Percentiles rank a stretch among this genome's conserved stretches.
Evolutionary conservation across 2,888 invertebrate genomes (phyloP).

Genomic region (Hypomecis atomaria): DNA sequence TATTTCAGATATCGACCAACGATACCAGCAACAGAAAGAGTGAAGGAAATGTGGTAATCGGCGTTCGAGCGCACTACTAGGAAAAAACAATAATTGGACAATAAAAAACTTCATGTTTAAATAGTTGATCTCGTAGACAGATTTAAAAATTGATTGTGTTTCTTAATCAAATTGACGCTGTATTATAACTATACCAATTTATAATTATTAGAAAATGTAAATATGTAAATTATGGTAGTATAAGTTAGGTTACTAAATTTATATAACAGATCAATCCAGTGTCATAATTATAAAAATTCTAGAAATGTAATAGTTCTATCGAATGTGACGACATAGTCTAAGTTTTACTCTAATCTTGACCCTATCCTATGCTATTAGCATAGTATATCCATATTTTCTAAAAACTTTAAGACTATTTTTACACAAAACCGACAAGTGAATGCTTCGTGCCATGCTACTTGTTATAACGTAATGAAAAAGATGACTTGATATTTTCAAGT

Average conservation of each 20-base stretch:
- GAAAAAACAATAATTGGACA: conserved; percentile 13
- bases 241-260: conserved; percentile 50
- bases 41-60: conserved; percentile 84
- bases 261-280: conserved; percentile 68
- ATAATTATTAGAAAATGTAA: conserved; percentile 59
- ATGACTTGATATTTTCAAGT: conserved; percentile 1
- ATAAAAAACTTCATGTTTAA: conserved; percentile 17
- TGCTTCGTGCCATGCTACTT: conserved; percentile 75
- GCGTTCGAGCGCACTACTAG: background rate
- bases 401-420: conserved; percentile 18
- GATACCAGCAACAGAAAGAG: conserved; percentile 78
- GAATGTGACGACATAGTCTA: conserved; percentile 11
- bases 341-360: conserved; percentile 5
- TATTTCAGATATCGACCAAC: conserved; percentile 77
- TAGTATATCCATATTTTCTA: conserved; percentile 22
- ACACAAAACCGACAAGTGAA: conserved; percentile 66
- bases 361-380: conserved; percentile 30
- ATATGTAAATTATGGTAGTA: conserved; percentile 71
- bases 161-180: conserved; percentile 15
- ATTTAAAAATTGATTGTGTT: conserved; percentile 16
- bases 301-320: conserved; percentile 11
- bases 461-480: conserved; percentile 27
- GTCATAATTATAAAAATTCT: conserved; percentile 64
- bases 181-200: conserved; percentile 13
- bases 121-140: conserved; percentile 35